Evolutionary conservation across 2,797 vertebrate species (phyloP).

Genomic region (Squalus acanthias): DNA sequence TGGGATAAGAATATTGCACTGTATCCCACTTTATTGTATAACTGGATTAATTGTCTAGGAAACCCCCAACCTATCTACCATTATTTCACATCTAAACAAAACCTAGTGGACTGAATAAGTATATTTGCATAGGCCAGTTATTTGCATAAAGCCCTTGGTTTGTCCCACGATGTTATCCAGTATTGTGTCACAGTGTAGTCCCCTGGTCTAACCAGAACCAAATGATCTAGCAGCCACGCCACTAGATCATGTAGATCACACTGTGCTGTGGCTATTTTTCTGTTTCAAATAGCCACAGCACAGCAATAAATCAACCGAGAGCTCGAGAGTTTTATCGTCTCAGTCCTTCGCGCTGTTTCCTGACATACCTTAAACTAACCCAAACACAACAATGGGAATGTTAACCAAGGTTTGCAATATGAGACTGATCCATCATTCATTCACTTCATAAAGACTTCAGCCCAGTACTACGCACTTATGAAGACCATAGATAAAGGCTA

Average conservation of each 20-base stretch:
- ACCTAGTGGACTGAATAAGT: not conserved
- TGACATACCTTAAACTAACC: not conserved
- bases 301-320: not conserved
- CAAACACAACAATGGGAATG: not conserved
- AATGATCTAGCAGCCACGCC: not conserved
- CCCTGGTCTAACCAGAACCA: not conserved
- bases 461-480: not conserved
- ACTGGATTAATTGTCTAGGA: not conserved
- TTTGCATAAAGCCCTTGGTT: not conserved
- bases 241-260: no score
- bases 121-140: not conserved
- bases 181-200: not conserved
- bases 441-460: not conserved
- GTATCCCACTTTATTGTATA: not conserved
- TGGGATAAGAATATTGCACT: not conserved
- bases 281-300: not conserved
- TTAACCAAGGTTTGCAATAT: not conserved
- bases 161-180: not conserved
- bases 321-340: not conserved
- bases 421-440: not conserved
- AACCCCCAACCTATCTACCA: not conserved
- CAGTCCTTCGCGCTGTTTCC: not conserved
- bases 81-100: not conserved
- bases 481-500: not conserved
- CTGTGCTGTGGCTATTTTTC: no score